Evolutionary conservation across 1,140 invertebrate species (phyloP), one percentile per base, ranked within the genome.

Genomic region (Zaprionus nigranus): DNA sequence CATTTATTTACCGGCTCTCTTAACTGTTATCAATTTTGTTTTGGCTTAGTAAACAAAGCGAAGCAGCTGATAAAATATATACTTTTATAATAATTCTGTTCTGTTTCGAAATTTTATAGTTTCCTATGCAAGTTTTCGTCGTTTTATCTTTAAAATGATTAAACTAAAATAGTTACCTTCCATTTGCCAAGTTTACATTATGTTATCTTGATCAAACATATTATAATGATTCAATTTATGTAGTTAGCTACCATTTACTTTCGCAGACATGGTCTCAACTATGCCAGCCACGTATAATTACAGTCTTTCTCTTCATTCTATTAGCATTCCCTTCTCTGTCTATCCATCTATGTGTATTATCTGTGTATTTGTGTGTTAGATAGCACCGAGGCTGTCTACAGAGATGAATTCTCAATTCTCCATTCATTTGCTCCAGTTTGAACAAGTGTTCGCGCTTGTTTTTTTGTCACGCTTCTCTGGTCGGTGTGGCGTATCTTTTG

Each of bases 391-490:
- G 40, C n/a, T n/a, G 5, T 17, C 40, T 46, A 46, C 24, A 56
- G 30, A 62, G 30, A 54, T 28, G 24, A 4, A 28, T 7, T 67
- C 58, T 74, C 22, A 69, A 58, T 63, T 38, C 34, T 59, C 15
- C 22, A 64, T 71, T 71, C 36, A 60, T 34, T 54, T 38, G 75
- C 51, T 77, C 70, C 71, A 79, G 75, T 88, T 84, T 81, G 54
- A 56, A 75, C 85, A 84, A 81, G 64, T 90, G 81, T 79, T 79
- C 71, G 65, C n/a, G 12, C 28, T 58, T 36, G 13, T 71, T 43
- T 74, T 81, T 43, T 74, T 81, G 84, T 90, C 58, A 84, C 71
- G 85, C 81, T 84, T 82, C 67, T 88, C 28, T 74, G 58, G 13
- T 82, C 76, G 43, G 36, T 36, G 11, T 76, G n/a, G 63, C 30